Evolutionary conservation across 2,797 vertebrate genomes (phyloP).

Genomic region (Poeciliopsis presidionis): DNA sequence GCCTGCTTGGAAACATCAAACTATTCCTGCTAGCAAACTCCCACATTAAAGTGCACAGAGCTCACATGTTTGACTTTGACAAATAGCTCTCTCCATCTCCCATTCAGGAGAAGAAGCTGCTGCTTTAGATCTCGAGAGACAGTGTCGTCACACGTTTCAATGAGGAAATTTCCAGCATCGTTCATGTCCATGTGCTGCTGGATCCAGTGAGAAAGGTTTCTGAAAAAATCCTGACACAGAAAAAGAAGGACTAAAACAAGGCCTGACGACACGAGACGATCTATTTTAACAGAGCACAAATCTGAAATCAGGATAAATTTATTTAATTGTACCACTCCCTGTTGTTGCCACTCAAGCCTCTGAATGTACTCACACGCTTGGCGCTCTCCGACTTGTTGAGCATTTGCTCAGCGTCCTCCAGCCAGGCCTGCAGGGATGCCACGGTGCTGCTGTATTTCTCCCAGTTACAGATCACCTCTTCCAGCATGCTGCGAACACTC

Average conservation of each 20-base stretch:
- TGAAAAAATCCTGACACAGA: conserved; percentile 89
- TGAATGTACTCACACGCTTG: conserved; percentile 86
- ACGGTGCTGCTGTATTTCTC: conserved; percentile 93
- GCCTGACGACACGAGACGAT: not conserved
- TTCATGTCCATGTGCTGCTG: conserved; percentile 98
- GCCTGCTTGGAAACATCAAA: not conserved
- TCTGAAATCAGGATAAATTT: not conserved
- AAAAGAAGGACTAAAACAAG: not conserved
- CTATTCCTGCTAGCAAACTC: not conserved
- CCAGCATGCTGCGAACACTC: conserved; percentile 96
- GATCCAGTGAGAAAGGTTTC: conserved; percentile 95
- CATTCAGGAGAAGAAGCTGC: conserved; percentile 93
- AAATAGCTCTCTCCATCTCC: conserved; percentile 96
- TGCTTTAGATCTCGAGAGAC: conserved; percentile 97
- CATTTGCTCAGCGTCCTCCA: conserved; percentile 97
- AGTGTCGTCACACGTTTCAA: conserved; percentile 95
- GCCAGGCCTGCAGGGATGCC: conserved; percentile 92
- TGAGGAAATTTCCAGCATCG: conserved; percentile 97
- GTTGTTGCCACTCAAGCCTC: not conserved
- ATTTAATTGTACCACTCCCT: not conserved
- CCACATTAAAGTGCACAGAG: not conserved
- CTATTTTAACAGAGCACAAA: not conserved
- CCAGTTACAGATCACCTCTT: conserved; percentile 97
- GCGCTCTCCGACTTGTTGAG: conserved; percentile 90
- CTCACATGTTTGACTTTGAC: conserved; percentile 97